Evolutionary conservation across 1,140 invertebrate species (phyloP).

Genomic region (Ruditapes philippinarum): DNA sequence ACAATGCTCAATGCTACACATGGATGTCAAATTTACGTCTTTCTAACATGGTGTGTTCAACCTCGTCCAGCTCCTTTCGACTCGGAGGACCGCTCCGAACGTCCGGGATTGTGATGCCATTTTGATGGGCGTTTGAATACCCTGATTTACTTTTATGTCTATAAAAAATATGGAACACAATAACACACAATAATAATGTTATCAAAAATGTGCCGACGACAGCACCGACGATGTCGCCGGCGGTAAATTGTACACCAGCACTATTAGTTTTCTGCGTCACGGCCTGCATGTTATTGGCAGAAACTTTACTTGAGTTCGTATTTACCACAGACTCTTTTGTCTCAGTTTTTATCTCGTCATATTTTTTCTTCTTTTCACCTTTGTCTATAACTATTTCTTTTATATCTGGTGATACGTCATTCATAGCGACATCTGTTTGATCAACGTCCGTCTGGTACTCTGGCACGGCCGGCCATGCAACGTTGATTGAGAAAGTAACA

Average conservation of each 20-base stretch:
- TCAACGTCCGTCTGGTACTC: constrained; percentile 44
- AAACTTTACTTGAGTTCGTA: constrained; percentile 56
- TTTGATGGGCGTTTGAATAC: constrained; percentile 19
- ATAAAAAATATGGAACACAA: constrained; percentile 83
- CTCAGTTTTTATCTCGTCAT: constrained; percentile 43
- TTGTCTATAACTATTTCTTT: constrained; percentile 36
- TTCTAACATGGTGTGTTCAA: constrained; percentile 62
- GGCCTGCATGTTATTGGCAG: constrained; percentile 46
- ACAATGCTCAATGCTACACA: constrained; percentile 16
- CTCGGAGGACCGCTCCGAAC: constrained; percentile 57
- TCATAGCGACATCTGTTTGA: constrained; percentile 45
- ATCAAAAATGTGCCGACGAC: constrained; percentile 85
- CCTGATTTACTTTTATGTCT: constrained; percentile 68
- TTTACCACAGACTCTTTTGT: constrained; percentile 21
- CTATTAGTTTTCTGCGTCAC: constrained; percentile 32
- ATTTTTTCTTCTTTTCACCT: constrained; percentile 37
- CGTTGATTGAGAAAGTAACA: constrained; percentile 84
- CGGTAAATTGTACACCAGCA: constrained; percentile 73
- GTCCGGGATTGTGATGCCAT: constrained; percentile 15
- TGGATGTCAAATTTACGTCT: constrained; percentile 57
- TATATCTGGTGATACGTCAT: constrained; percentile 47
- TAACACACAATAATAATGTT: constrained; percentile 82
- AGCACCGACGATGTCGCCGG: constrained; percentile 83
- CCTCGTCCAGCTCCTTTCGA: constrained; percentile 58
- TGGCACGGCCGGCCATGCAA: constrained; percentile 80